These are phyloP conservation scores for Nannoperca obscura DNA, from an alignment of 2,797 vertebrate species.

Conservation along the genomic window DNA sequence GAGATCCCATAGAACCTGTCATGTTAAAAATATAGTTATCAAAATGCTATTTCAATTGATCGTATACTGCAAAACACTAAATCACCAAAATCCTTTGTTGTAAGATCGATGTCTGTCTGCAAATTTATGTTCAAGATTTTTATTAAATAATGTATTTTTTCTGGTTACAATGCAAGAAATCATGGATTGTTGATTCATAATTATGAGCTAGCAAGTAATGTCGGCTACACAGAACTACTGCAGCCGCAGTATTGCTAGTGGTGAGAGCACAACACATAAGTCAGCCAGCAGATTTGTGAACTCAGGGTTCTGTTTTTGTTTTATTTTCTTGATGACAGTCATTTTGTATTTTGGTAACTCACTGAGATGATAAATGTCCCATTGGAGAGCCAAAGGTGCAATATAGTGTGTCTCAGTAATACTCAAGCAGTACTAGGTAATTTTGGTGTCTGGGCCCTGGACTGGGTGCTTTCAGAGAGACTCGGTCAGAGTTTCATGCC, in stretches of 20 bases:
- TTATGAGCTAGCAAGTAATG: no score
- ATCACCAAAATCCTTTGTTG: neutral
- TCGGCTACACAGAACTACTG: no score
- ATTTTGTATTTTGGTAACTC: constrained; percentile 45
- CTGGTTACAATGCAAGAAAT: no score
- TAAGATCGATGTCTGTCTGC: neutral
- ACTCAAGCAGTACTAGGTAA: constrained; percentile 28
- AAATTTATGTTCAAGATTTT: neutral
- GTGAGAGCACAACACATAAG: neutral
- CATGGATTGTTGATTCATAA: no score
- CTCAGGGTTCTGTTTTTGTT: constrained; percentile 14
- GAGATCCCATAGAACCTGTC: no score
- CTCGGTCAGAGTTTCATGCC: neutral
- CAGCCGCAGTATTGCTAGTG: neutral
- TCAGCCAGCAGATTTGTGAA: neutral
- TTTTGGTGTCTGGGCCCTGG: constrained; percentile 4
- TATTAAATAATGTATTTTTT: neutral
- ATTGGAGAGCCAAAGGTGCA: constrained; percentile 32
- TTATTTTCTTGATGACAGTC: constrained; percentile 40
- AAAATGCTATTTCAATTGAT: no score
- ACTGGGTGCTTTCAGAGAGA: constrained; percentile 6
- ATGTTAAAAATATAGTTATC: no score
- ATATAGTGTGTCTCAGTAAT: constrained; percentile 39
- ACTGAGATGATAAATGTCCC: constrained; percentile 23
- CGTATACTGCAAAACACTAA: neutral